These are phyloP conservation scores for Gasterosteus nipponicus DNA, from an alignment of 2,113 vertebrate genomes.

Conservation along the genomic window DNA sequence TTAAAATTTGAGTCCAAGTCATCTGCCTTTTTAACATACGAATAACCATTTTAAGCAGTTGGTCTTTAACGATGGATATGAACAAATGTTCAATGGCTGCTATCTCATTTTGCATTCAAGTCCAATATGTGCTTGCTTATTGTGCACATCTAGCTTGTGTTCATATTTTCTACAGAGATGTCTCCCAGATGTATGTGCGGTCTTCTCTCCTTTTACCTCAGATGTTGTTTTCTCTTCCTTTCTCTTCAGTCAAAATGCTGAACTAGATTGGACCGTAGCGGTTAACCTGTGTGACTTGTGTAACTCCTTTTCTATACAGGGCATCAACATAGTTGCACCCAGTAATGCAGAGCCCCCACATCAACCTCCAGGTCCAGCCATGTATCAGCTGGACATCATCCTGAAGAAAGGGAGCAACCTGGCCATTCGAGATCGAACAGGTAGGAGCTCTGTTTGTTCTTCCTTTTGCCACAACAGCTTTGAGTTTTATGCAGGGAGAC, in stretches of 20 bases:
- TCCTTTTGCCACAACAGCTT: neutral
- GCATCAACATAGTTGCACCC: constrained; percentile 81
- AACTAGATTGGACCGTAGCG: neutral
- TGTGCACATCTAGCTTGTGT: neutral
- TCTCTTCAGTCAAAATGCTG: neutral
- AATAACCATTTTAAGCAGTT: neutral
- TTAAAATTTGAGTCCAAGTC: neutral
- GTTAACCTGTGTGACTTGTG: neutral
- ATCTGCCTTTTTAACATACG: neutral
- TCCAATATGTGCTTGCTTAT: neutral
- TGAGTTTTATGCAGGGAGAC: constrained; percentile 17
- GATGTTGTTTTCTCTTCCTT: neutral
- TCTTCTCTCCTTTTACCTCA: neutral
- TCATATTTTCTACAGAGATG: neutral
- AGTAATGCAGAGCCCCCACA: constrained; percentile 86
- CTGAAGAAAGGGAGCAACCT: constrained; percentile 91
- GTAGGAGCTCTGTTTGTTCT: constrained; percentile 75
- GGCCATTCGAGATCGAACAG: constrained; percentile 92
- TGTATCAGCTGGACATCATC: constrained; percentile 94
- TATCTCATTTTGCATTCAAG: neutral
- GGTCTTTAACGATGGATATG: neutral
- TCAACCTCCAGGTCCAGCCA: constrained; percentile 79
- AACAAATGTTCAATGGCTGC: neutral
- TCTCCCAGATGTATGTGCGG: neutral
- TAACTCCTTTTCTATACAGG: constrained; percentile 75